These are phyloP conservation scores for Ranitomeya variabilis DNA, from an alignment of 2,113 vertebrate genomes.

Conservation along the genomic window DNA sequence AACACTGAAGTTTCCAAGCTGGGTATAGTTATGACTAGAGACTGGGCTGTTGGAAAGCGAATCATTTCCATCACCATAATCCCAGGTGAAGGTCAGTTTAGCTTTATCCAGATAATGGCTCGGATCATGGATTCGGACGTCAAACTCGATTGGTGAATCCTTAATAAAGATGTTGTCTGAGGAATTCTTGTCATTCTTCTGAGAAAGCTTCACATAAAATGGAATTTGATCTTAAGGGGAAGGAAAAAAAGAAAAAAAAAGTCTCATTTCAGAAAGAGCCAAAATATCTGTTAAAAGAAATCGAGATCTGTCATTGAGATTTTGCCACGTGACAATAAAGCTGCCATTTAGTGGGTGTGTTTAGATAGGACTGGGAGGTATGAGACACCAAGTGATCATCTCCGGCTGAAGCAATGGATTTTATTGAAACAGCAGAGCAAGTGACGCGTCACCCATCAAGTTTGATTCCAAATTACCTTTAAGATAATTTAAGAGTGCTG, in stretches of 20 bases:
- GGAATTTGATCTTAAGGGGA: slow-evolving; percentile 88
- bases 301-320: too few species aligned
- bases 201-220: slow-evolving; percentile 80
- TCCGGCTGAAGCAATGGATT: too few species aligned
- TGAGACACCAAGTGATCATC: too few species aligned
- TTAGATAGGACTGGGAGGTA: too few species aligned
- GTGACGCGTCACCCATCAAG: too few species aligned
- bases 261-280: neutral
- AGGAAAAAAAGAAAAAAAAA: too few species aligned
- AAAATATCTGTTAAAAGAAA: too few species aligned
- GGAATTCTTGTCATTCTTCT: slow-evolving; percentile 82
- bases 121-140: slow-evolving; percentile 86
- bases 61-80: slow-evolving; percentile 85
- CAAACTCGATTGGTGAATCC: slow-evolving; percentile 81
- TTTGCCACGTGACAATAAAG: too few species aligned
- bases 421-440: too few species aligned
- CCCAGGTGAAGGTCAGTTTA: slow-evolving; percentile 84
- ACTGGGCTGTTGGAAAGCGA: slow-evolving; percentile 76
- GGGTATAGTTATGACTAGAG: slow-evolving; percentile 79
- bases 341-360: too few species aligned
- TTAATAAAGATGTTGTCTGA: slow-evolving; percentile 84
- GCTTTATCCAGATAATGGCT: slow-evolving; percentile 86
- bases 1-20: slow-evolving; percentile 78
- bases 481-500: too few species aligned
- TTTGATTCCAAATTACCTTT: too few species aligned